A percentile compares a stretch with the other conserved stretches of the same genome.
Evolutionary conservation across 2,113 vertebrate genomes (phyloP).

Genomic region (Clupea harengus): DNA sequence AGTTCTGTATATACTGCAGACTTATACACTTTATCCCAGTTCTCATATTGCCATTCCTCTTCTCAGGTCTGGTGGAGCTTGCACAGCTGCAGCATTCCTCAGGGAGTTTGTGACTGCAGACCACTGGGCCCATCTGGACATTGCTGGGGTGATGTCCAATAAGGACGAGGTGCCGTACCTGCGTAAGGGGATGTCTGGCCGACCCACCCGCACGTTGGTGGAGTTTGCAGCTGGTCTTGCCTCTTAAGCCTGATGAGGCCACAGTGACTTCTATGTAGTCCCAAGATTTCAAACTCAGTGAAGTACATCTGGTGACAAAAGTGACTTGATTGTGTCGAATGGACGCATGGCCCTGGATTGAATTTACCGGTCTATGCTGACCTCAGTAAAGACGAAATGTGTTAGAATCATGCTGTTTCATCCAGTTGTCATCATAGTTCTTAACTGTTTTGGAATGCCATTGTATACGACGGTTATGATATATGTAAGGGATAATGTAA

Average conservation of each 20-base stretch:
- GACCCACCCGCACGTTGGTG: conserved; percentile 87
- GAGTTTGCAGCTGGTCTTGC: conserved; percentile 81
- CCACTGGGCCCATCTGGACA: conserved; percentile 96
- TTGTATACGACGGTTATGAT: neutral
- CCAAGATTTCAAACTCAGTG: neutral
- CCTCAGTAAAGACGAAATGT: neutral
- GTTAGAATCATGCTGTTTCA: neutral
- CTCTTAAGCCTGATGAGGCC: conserved; percentile 54
- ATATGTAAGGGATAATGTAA: too few species aligned
- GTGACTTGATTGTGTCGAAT: neutral
- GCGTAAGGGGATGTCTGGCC: conserved; percentile 92
- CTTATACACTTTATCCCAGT: too few species aligned
- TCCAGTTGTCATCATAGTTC: neutral
- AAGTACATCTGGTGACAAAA: neutral
- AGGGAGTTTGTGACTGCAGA: conserved; percentile 85
- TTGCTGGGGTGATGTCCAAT: conserved; percentile 94
- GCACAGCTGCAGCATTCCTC: conserved; percentile 94
- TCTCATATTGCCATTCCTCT: neutral
- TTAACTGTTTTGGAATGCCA: neutral
- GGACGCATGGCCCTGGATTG: neutral
- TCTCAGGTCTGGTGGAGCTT: conserved; percentile 87
- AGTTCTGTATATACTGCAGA: too few species aligned
- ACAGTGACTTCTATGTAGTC: neutral
- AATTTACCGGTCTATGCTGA: neutral
- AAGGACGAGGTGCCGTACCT: conserved; percentile 93